A percentile compares a stretch with the other conserved stretches of the same genome.
These are phyloP conservation scores for Idris sp. DNA, from an alignment of 1,140 invertebrate species.

Conservation along the genomic window DNA sequence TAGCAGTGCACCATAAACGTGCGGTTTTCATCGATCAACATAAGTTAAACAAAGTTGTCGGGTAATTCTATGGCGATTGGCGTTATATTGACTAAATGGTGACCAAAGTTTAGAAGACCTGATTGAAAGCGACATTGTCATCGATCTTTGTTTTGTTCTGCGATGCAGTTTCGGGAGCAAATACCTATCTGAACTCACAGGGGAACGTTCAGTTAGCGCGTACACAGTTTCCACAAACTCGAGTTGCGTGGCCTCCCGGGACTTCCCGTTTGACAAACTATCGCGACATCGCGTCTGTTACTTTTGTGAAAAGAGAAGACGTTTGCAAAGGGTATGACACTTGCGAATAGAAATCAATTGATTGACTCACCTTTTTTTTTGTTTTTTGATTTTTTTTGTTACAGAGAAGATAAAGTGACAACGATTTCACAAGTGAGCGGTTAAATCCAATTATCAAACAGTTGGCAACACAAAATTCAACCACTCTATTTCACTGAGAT, in stretches of 20 bases:
- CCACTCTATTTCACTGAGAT: no score
- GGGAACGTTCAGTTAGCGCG: conserved; percentile 39
- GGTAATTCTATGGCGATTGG: conserved; percentile 39
- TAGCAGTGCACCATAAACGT: conserved; percentile 8
- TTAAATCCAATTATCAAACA: conserved; percentile 70
- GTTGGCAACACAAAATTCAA: conserved; percentile 53
- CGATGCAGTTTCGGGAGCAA: conserved; percentile 40
- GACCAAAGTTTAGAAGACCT: conserved; percentile 32
- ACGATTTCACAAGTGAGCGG: conserved; percentile 66
- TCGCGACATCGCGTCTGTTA: conserved; percentile 12
- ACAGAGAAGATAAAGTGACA: conserved; percentile 38
- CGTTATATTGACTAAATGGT: conserved; percentile 41
- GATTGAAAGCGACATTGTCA: conserved; percentile 28
- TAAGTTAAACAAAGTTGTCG: conserved; percentile 34
- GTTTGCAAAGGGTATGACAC: conserved; percentile 11
- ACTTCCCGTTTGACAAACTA: conserved; percentile 42
- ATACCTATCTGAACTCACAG: conserved; percentile 34
- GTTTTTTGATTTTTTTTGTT: no score
- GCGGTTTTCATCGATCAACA: conserved; percentile 29
- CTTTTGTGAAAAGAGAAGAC: background rate
- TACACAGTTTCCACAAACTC: conserved; percentile 37
- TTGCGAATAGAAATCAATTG: conserved; percentile 24
- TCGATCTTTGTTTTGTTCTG: conserved; percentile 50
- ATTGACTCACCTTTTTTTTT: no score
- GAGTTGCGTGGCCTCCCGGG: conserved; percentile 19